phyloP scores from a whole-genome alignment of 2,888 invertebrate species.

The Uropetala carovei region DNA sequence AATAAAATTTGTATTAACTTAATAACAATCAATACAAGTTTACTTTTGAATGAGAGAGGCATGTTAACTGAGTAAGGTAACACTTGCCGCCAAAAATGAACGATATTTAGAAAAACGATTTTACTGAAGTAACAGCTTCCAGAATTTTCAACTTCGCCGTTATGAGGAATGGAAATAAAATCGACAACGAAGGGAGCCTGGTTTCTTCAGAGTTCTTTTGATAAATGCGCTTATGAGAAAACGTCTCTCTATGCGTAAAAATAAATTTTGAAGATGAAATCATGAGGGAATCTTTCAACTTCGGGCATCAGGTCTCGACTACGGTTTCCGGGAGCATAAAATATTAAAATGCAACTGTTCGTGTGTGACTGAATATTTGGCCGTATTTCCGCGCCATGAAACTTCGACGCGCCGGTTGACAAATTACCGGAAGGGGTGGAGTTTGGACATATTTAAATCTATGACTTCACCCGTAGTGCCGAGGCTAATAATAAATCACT shows the following conservation, averaged over 20 bases:
- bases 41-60: too few relatives aligned
- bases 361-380: background rate
- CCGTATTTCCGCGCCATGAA: slow-evolving; percentile 19
- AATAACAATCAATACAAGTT: too few relatives aligned
- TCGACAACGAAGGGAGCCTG: background rate
- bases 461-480: background rate
- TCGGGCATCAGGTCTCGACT: background rate
- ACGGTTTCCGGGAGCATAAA: background rate
- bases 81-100: too few relatives aligned
- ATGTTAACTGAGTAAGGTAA: too few relatives aligned
- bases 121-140: too few relatives aligned
- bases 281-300: background rate
- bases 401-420: background rate
- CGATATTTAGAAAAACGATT: too few relatives aligned
- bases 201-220: background rate
- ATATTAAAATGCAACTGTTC: background rate
- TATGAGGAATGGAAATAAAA: too few relatives aligned
- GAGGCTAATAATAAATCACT: background rate
- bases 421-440: slow-evolving; percentile 7
- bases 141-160: too few relatives aligned
- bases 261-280: background rate
- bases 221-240: background rate
- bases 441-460: slow-evolving; percentile 3
- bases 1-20: too few relatives aligned
- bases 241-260: background rate